Evolutionary conservation across 2,888 invertebrate species (phyloP), one percentile per base, ranked within the genome.

Genomic region (Mesorhabditis belari): DNA sequence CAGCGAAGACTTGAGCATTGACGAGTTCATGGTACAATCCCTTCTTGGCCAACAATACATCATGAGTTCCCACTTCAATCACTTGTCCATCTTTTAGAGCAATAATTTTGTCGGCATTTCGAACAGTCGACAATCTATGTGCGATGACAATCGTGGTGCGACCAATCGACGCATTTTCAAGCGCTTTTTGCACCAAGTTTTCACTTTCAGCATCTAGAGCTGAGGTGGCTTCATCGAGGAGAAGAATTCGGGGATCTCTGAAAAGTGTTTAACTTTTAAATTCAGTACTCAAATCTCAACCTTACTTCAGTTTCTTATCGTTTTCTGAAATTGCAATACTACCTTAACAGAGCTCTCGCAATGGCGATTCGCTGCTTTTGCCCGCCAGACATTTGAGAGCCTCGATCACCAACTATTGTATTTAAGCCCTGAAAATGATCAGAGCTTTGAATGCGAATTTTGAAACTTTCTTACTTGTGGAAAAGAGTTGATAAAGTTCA

Each of bases 61-160:
- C 76, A 79, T 89, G 89, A 0, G 86, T 87, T 63, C 90, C 90
- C 64, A 84, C 84, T 80, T 90, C 90, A 0, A 86, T 86, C 23
- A 90, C 86, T 4, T 75, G 4, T 49, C 83, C 80, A 51, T 72
- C 63, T 55, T 81, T 76, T 64, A 84, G 78, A 3, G 82, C 82
- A 62, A 80, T 81, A 49, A 85, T 85, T 49, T 80, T 73, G 66
- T 84, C 82, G 6, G 84, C 84, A 27, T 81, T 83, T 69, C 81
- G 77, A 49, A 85, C 82, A 4, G 84, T 85, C 6, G 84, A 83
- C 59, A 85, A 73, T 23, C 85, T 79, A 65, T 83, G 82, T n/a
- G 83, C 83, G 6, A 83, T 79, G 1, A 83, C 80, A 29, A 83
- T 76, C 1, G 83, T 83, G 1, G 83, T 83, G 51, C 83, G 72